phyloP scores from a whole-genome alignment of 1,140 invertebrate species.

The Caenorhabditis inopinata region DNA sequence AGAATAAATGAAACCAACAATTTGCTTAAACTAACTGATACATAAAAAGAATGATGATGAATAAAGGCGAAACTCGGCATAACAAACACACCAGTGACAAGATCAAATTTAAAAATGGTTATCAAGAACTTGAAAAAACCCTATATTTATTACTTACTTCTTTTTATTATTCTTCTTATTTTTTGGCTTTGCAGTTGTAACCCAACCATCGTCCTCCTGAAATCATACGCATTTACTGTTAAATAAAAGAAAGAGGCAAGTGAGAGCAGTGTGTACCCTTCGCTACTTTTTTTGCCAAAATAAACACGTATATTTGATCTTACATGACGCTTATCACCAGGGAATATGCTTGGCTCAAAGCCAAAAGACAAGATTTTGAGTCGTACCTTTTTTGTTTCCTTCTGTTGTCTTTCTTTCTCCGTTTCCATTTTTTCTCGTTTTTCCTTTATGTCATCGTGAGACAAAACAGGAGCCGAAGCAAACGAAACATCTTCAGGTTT shows the following conservation, averaged over 20 bases:
- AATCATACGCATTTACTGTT: background rate
- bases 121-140: background rate
- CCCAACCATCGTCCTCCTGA: conserved; percentile 16
- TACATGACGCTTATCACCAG: conserved; percentile 2
- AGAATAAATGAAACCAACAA: background rate
- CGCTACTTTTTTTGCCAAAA: background rate
- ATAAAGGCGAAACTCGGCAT: too few species aligned
- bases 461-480: background rate
- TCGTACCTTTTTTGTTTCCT: background rate
- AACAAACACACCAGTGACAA: background rate
- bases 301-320: conserved; percentile 21
- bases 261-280: background rate
- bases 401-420: background rate
- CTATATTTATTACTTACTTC: background rate
- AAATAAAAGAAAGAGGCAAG: background rate
- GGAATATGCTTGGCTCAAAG: conserved; percentile 22
- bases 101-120: background rate
- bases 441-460: background rate
- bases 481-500: background rate
- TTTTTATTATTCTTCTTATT: conserved; percentile 10
- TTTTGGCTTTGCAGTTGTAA: background rate
- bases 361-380: background rate
- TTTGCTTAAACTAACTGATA: too few species aligned
- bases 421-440: background rate
- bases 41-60: background rate